These are phyloP conservation scores for Harpalus rubripes DNA, from an alignment of 2,888 invertebrate species.

Conservation along the genomic window DNA sequence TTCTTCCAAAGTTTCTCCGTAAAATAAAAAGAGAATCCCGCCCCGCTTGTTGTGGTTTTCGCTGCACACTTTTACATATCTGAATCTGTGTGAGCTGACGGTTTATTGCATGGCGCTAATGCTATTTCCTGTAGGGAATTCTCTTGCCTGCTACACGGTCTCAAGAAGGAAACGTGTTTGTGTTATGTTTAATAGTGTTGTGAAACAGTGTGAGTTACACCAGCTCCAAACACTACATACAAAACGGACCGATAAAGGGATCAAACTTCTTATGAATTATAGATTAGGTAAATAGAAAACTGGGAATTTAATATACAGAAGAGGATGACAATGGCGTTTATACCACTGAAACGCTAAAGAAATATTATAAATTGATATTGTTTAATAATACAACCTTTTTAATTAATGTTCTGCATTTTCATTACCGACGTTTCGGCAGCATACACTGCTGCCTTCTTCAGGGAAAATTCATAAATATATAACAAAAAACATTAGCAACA, in stretches of 20 bases:
- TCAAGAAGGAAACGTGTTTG: constrained; percentile 7
- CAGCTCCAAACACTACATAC: neutral
- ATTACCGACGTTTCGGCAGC: too few species aligned
- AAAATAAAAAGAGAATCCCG: neutral
- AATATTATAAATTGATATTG: too few species aligned
- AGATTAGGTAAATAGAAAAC: neutral
- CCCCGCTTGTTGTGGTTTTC: neutral
- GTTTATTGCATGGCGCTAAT: constrained; percentile 53
- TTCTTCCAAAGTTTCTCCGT: neutral
- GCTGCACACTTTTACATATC: constrained; percentile 30
- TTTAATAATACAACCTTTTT: too few species aligned
- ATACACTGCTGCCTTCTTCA: too few species aligned
- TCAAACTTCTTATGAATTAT: constrained; percentile 7
- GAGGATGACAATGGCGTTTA: neutral
- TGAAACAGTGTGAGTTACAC: constrained; percentile 26
- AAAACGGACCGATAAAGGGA: neutral
- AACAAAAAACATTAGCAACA: too few species aligned
- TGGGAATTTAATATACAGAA: constrained; percentile 10
- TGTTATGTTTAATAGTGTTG: constrained; percentile 27
- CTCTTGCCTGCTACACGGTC: neutral
- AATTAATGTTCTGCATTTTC: too few species aligned
- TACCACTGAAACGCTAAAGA: too few species aligned
- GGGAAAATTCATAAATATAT: too few species aligned
- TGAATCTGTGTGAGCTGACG: constrained; percentile 43
- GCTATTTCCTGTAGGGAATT: constrained; percentile 45